Base-by-base conservation (phyloP, 2,113 vertebrate species). In the Boulengeromyrus knoepffleri region DNA sequence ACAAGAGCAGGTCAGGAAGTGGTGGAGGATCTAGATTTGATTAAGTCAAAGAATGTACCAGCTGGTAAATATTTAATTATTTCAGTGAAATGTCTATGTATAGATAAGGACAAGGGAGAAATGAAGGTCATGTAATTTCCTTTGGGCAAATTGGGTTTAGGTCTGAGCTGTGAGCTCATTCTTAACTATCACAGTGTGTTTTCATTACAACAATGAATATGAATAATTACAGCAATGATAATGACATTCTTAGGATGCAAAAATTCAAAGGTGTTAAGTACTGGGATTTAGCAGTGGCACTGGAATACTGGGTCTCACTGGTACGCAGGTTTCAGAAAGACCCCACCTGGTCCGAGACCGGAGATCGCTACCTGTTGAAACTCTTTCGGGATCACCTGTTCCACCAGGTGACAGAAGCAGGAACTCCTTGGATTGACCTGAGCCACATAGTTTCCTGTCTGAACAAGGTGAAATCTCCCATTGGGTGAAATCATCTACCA, bases 401-500 rank as follows among this genome's bases (percentile, higher is more conserved):
- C 92, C 99, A 99, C 95, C 99, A 99, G 95, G 98, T 99, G 95
- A 98, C 99, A 47, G 99, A 99, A 96, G 96, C 98, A 0, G 98
- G 98, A 93, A 97, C 97, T 90, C 99, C 99, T 89, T 99, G 99
- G 99, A 98, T 99, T 89, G 99, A 99, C 95, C 97, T 99, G 95
- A 99, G 98, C 96, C 99, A 99, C 95, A 99, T 99, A 70, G 98
- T 99, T 93, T 98, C 98, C 95, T 99, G 99, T 97, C 98, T 99
- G 96, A 99, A 99, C 96, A 99, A 99, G 97, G 99, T 99, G 95
- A 96, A 94, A 92, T 21, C 31, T 42, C 50, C 31, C 74, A 27
- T 13, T 36, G n/a, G 13, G 12, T 19, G 85, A 19, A 46, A 9
- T 47, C 42, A 3, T 42, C 56, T 77, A 39, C 9, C 19, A 13